Percentiles rank a stretch among this genome's conserved stretches.
Conservation (phyloP, 1,140 invertebrate genomes). For the Heliconius eleuchia region DNA sequence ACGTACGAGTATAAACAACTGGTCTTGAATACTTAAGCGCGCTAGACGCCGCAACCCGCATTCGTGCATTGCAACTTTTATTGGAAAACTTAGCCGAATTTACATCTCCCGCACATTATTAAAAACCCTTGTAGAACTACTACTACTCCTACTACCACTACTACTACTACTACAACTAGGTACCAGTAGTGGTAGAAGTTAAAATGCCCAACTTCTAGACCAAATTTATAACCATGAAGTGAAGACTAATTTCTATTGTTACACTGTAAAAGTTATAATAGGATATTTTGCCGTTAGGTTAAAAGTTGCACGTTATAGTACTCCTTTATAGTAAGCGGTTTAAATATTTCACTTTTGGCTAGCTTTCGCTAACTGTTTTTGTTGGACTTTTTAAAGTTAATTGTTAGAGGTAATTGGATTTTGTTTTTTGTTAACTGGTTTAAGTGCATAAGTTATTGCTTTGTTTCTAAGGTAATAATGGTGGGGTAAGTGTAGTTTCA, state of each 20-base stretch:
- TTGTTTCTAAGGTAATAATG: too few species aligned
- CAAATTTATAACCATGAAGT: conserved; percentile 43
- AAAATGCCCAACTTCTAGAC: conserved; percentile 45
- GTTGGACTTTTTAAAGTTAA: not conserved
- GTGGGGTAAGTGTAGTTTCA: too few species aligned
- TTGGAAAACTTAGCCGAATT: conserved; percentile 77
- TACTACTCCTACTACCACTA: not conserved
- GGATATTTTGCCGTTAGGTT: conserved; percentile 30
- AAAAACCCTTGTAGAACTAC: conserved; percentile 60
- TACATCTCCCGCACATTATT: conserved; percentile 75
- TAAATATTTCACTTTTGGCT: not conserved
- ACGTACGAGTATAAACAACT: conserved; percentile 1
- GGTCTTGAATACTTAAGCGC: conserved; percentile 28
- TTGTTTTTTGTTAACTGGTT: not conserved
- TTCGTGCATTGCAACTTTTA: conserved; percentile 67
- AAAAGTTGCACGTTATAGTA: conserved; percentile 15
- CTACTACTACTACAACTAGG: too few species aligned
- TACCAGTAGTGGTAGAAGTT: conserved; percentile 38
- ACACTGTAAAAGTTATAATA: conserved; percentile 38
- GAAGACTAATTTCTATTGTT: conserved; percentile 45
- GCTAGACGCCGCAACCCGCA: conserved; percentile 19
- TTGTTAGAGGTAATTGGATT: not conserved
- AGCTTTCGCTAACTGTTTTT: conserved; percentile 1
- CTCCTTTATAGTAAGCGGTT: conserved; percentile 12
- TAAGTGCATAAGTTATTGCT: not conserved